Percentiles rank a stretch among this genome's conserved stretches.
These are phyloP conservation scores for Macquaria australasica DNA, from an alignment of 2,113 vertebrate genomes.

Conservation along the genomic window DNA sequence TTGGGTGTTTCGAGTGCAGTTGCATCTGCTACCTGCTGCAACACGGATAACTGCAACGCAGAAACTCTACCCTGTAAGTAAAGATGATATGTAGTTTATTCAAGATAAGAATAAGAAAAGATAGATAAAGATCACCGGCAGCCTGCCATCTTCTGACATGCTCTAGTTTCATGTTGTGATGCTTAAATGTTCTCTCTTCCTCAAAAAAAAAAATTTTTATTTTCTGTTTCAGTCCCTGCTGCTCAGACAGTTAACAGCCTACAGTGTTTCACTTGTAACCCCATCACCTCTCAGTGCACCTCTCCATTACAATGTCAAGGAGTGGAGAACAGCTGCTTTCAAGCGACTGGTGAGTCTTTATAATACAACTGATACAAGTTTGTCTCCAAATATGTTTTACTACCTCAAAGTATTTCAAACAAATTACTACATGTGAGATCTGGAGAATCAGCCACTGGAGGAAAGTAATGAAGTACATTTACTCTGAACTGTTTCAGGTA, in stretches of 20 bases:
- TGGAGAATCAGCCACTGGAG: too few species aligned
- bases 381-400: background rate
- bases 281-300: background rate
- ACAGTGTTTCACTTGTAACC: background rate
- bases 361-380: too few species aligned
- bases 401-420: background rate
- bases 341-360: background rate
- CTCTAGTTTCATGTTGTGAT: background rate
- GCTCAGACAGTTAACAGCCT: background rate
- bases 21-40: background rate
- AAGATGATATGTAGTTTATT: background rate
- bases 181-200: background rate
- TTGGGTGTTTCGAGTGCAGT: background rate
- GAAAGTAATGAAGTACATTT: too few species aligned
- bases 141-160: background rate
- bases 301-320: background rate
- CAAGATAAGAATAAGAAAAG: background rate
- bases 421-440: background rate
- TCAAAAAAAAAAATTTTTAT: background rate
- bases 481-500: too few species aligned
- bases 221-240: slow-evolving; percentile 4
- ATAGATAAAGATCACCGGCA: too few species aligned
- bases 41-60: background rate
- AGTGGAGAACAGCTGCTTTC: slow-evolving; percentile 5
- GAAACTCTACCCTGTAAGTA: background rate